Conservation (phyloP, 2,113 vertebrate species). For the Otolemur garnettii region DNA sequence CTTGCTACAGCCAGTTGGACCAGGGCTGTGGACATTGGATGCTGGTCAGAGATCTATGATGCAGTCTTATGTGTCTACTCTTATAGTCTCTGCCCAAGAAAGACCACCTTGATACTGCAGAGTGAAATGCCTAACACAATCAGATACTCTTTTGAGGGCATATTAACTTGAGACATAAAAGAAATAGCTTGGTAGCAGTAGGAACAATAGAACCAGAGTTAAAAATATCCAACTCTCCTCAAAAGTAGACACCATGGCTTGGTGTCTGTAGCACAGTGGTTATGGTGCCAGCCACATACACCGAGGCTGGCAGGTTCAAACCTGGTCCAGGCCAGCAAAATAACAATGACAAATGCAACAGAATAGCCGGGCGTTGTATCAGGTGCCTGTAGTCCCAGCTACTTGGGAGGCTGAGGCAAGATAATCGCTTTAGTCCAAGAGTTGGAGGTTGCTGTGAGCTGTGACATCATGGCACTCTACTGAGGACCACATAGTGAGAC, state of each 20-base stretch:
- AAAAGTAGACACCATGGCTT: background rate
- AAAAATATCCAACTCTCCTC: slow-evolving; percentile 27
- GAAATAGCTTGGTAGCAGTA: background rate
- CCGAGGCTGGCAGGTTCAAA: no score
- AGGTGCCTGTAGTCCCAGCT: no score
- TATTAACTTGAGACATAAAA: slow-evolving; percentile 23
- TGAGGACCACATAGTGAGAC: no score
- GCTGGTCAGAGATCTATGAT: background rate
- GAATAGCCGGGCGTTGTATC: no score
- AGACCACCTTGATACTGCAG: background rate
- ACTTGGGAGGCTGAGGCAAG: no score
- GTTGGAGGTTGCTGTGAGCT: no score
- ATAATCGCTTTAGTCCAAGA: no score
- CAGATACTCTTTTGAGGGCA: background rate
- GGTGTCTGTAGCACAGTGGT: no score
- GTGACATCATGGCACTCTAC: no score
- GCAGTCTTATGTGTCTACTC: background rate
- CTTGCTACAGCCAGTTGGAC: background rate
- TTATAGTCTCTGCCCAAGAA: background rate
- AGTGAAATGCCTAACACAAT: slow-evolving; percentile 16
- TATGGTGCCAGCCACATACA: no score
- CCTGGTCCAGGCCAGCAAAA: no score
- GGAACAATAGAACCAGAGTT: slow-evolving; percentile 6
- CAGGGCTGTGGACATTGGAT: background rate
- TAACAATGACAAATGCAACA: no score